Evolutionary conservation across 2,113 vertebrate species (phyloP), one percentile per base, ranked within the genome.

Genomic region (Microcebus griseorufus): DNA sequence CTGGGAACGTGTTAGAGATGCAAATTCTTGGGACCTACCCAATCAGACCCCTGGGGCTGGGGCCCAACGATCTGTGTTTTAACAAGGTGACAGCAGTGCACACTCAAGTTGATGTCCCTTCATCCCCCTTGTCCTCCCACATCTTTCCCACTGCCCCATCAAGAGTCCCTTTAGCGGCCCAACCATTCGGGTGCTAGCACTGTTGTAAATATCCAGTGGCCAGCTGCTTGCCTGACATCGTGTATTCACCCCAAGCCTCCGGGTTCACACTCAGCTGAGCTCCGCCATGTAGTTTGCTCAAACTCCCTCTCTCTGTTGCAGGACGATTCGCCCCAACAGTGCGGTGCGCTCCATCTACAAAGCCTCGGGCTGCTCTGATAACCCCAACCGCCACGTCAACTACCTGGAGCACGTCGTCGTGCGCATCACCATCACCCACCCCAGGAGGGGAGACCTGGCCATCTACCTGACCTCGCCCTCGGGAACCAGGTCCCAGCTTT

Each of bases 391-490:
- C 97, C 99, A 99, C 0, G 99, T 99, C 96, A 99, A 99, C 98
- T 99, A 99, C 98, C 97, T 99, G 98, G 99, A 99, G 95, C 99
- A 99, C 0, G 99, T 99, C 0, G 99, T 99, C 0, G 99, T 99
- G 34, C 99, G 99, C 27, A 99, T 99, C 95, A 99, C 99, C 90
- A 99, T 99, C 97, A 99, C 99, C 18, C 99, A 99, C 93, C 99
- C 99, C 62, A 99, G 99, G 75, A 99, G 99, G 88, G 99, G 99
- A 93, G 99, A 99, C 98, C 98, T 99, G 98, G 99, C 99, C 81
- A 99, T 99, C 98, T 99, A 99, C 98, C 98, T 99, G 98, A 99
- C 99, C 58, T 99, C 99, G 29, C 99, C 99, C 76, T 99, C 99
- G 14, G 99, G 99, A 98, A 99, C 99, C 94, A 99, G 99, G 97